Percentiles rank a stretch among this genome's conserved stretches.
These are phyloP conservation scores for Galago senegalensis DNA, from an alignment of 2,797 vertebrate species.

Conservation along the genomic window DNA sequence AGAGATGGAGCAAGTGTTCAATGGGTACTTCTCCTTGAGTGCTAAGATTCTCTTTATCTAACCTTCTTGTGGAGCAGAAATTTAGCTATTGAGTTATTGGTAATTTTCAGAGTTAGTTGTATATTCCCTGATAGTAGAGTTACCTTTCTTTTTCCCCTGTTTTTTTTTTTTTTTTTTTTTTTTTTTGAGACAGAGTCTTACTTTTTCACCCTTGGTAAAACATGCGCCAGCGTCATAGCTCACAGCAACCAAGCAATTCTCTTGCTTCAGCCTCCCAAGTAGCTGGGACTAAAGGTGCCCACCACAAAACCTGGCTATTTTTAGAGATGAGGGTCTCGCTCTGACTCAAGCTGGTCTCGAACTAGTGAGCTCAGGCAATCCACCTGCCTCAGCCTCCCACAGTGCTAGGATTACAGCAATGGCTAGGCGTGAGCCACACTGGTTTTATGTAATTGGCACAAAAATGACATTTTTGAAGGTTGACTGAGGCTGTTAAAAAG, in stretches of 20 bases:
- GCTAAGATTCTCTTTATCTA: conserved; percentile 35
- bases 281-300: no score
- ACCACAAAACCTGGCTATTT: no score
- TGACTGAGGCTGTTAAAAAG: background rate
- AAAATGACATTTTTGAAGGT: conserved; percentile 41
- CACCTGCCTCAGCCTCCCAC: no score
- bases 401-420: no score
- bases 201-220: no score
- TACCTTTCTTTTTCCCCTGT: conserved; percentile 28
- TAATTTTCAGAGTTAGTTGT: conserved; percentile 34
- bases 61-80: background rate
- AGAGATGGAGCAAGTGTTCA: background rate
- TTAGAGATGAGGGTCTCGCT: no score
- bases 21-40: background rate
- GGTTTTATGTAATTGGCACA: conserved; percentile 17
- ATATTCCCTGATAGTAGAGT: background rate
- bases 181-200: no score
- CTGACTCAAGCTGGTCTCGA: no score
- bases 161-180: background rate
- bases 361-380: no score
- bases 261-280: no score
- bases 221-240: no score
- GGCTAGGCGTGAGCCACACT: background rate
- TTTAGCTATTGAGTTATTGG: background rate
- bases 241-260: no score